phyloP scores from a whole-genome alignment of 1,140 invertebrate genomes.

The Adelges cooleyi region DNA sequence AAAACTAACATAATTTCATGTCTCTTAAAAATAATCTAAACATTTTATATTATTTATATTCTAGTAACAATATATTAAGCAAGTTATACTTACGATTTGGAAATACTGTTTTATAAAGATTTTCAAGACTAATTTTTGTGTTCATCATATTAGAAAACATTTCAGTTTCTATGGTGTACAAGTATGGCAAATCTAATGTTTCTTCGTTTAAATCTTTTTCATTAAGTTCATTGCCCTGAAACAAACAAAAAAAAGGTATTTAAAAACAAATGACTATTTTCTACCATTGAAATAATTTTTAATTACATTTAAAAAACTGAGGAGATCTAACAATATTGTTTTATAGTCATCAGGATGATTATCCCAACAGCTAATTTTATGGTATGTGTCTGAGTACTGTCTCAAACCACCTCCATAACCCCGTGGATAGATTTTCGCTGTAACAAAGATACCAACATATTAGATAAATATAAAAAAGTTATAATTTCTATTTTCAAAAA shows the following conservation, averaged over 20 bases:
- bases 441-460: no score
- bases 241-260: no score
- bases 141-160: background rate
- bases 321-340: background rate
- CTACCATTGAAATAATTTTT: no score
- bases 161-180: background rate
- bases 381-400: background rate
- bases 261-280: no score
- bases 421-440: background rate
- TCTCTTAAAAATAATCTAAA: no score
- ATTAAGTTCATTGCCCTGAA: no score
- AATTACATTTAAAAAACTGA: conserved; percentile 10
- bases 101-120: background rate
- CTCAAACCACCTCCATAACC: background rate
- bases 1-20: no score
- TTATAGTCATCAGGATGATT: background rate
- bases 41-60: no score
- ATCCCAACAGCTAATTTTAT: background rate
- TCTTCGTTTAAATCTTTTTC: background rate
- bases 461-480: no score
- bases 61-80: no score
- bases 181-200: background rate
- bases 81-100: background rate
- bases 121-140: background rate
- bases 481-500: no score